Base-by-base conservation (phyloP, 2,797 vertebrate species). In the Artibeus jamaicensis region DNA sequence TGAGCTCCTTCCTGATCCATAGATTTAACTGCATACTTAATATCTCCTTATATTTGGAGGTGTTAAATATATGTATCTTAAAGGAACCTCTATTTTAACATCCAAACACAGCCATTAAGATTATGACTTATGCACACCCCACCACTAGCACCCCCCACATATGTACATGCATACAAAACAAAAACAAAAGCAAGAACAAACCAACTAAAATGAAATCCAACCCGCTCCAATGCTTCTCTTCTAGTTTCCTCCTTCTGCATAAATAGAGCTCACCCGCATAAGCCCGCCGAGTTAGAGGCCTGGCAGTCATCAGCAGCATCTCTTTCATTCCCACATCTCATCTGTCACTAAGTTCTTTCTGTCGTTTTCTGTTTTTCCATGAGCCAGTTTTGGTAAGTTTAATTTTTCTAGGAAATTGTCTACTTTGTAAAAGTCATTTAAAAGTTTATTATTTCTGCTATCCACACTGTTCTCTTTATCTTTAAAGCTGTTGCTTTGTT, bases 351-450 rank as follows among this genome's bases (percentile, higher is more conserved):
- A 18, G 55, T 65, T 48, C 55, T 42, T 57, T 48, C 46, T 42
- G 0, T 73, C 57, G 57, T 67, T 83, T 89, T 76, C n/a, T 32
- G 2, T 89, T 82, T 91, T 50, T 89, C 91, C 48, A 92, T 93
- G 39, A 94, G 34, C 57, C 48, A 44, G 29, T 86, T 94, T 94
- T 86, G 44, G 1, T 74, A 90, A 57, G 46, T 62, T 93, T 82
- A 77, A 39, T 81, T 92, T 94, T 95, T 91, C 71, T 79, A 85
- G 93, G 67, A 92, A 78, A 77, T 62, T 42, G 14, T 74, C 26
- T 96, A 4, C 77, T 89, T 85, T 95, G 14, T 82, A 15, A 73
- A 83, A 16, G 46, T 73, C 89, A 89, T 81, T 11, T 39, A 12
- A 76, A 91, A 48, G 78, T 89, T 46, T 74, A 67, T 76, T 46